phyloP scores from a whole-genome alignment of 2,113 vertebrate genomes.

The Malaclemys terrapin region DNA sequence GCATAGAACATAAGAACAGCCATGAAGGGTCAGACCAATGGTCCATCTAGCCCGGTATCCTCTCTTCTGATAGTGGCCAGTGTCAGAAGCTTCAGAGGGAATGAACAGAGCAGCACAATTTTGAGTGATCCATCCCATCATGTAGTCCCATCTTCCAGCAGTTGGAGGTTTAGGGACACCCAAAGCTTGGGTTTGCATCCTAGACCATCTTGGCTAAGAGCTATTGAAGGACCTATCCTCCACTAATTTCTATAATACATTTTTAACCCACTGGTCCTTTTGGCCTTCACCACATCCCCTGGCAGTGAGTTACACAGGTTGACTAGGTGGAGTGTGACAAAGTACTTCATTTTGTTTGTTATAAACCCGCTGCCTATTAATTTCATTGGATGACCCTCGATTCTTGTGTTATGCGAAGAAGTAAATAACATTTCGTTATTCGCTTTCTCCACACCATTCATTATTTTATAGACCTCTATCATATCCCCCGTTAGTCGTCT shows the following conservation, averaged over 20 bases:
- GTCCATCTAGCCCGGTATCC: background rate
- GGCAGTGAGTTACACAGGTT: background rate
- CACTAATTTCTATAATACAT: background rate
- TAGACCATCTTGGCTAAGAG: background rate
- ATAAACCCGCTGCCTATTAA: background rate
- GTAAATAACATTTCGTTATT: background rate
- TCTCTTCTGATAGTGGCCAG: background rate
- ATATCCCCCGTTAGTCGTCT: background rate
- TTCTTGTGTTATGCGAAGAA: background rate
- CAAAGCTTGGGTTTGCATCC: background rate
- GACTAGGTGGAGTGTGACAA: background rate
- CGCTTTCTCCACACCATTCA: background rate
- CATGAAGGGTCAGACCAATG: background rate
- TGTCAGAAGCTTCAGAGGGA: background rate
- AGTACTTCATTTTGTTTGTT: background rate
- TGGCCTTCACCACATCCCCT: background rate
- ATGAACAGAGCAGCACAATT: background rate
- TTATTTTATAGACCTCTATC: background rate
- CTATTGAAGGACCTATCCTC: background rate
- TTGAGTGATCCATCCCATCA: background rate
- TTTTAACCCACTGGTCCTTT: background rate
- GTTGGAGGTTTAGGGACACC: background rate
- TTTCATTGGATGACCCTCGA: background rate
- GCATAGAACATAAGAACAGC: background rate
- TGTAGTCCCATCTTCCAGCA: background rate